These are phyloP conservation scores for Heterotilapia buettikoferi DNA, from an alignment of 2,113 vertebrate species.

Conservation along the genomic window DNA sequence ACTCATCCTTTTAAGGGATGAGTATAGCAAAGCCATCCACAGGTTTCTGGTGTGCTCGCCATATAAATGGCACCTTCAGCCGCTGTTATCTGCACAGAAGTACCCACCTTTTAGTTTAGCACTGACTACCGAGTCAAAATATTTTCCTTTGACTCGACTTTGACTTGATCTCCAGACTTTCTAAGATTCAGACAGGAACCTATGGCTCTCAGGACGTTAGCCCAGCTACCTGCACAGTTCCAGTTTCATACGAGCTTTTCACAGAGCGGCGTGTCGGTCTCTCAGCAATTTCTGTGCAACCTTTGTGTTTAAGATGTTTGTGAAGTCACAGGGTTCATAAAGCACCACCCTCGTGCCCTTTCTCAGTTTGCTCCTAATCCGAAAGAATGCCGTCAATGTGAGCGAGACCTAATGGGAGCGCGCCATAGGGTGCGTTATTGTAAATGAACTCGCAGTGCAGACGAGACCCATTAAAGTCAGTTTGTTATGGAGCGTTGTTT, in stretches of 20 bases:
- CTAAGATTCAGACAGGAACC: neutral
- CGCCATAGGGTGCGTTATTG: constrained; percentile 39
- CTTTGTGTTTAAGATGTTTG: constrained; percentile 18
- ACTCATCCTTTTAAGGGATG: neutral
- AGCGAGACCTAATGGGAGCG: constrained; percentile 24
- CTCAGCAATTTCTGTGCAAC: neutral
- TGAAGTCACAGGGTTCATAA: constrained; percentile 33
- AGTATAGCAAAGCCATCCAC: neutral
- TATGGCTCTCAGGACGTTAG: neutral
- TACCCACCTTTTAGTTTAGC: neutral
- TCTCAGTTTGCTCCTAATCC: neutral
- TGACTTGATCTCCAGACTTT: neutral
- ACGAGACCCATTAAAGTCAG: constrained; percentile 53
- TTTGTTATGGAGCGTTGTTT: constrained; percentile 61
- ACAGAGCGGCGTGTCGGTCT: neutral
- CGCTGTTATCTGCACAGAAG: neutral
- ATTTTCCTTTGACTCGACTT: neutral
- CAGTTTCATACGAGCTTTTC: neutral
- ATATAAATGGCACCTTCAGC: neutral
- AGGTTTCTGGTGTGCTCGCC: neutral
- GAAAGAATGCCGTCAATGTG: constrained; percentile 32
- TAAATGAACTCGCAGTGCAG: constrained; percentile 54
- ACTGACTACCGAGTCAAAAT: neutral
- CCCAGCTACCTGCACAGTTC: constrained; percentile 20
- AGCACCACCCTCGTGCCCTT: neutral